phyloP scores from a whole-genome alignment of 2,113 vertebrate genomes.

The Gorsachius goisagi region DNA sequence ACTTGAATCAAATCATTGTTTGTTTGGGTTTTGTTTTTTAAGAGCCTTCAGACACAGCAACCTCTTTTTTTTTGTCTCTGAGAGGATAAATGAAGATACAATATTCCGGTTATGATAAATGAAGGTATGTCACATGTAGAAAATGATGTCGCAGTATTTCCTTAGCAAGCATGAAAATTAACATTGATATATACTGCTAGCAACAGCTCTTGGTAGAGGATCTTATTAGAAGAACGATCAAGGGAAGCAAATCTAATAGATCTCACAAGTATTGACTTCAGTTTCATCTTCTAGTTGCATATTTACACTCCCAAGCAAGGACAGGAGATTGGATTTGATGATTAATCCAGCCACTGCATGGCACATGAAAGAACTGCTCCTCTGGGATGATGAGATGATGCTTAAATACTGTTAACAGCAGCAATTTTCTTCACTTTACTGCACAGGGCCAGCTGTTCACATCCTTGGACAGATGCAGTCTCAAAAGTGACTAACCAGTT shows the following conservation, averaged over 20 bases:
- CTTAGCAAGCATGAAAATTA: not conserved
- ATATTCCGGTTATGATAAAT: no score
- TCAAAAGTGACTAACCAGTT: not conserved
- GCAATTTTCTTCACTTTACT: not conserved
- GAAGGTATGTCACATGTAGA: not conserved
- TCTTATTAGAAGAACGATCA: not conserved
- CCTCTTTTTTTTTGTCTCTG: not conserved
- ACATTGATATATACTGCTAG: not conserved
- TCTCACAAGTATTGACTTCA: not conserved
- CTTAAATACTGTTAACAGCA: not conserved
- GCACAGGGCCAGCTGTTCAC: not conserved
- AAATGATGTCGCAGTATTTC: not conserved
- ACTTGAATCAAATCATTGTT: not conserved
- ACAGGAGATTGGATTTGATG: not conserved
- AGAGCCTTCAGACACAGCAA: not conserved
- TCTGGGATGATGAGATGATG: rapidly evolving
- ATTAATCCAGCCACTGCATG: not conserved
- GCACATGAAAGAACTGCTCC: not conserved
- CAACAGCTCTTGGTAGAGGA: not conserved
- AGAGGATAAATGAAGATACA: not conserved
- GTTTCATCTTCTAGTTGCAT: not conserved
- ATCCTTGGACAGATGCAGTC: not conserved
- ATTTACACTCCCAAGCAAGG: not conserved
- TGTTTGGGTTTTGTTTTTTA: not conserved
- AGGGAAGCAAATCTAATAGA: not conserved